phyloP scores from a whole-genome alignment of 2,797 vertebrate genomes.

The Neosalanx taihuensis region DNA sequence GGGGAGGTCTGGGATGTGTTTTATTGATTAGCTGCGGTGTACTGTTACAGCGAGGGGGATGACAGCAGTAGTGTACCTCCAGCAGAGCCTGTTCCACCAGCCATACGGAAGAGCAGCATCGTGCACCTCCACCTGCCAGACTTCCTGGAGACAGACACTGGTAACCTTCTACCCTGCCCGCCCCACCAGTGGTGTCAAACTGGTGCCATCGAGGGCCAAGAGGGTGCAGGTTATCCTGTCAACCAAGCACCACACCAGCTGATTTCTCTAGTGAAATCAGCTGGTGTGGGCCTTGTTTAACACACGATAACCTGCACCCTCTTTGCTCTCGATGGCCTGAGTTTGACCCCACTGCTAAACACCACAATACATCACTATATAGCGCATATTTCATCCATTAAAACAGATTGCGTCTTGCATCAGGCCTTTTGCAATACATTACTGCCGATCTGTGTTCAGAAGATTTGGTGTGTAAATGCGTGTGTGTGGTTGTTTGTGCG shows the following conservation, averaged over 20 bases:
- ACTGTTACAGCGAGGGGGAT: constrained; percentile 82
- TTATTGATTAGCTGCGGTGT: constrained; percentile 17
- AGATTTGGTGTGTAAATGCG: not conserved
- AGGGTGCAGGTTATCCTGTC: no score
- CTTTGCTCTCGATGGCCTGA: no score
- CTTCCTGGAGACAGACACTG: constrained; percentile 84
- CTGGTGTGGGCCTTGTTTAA: no score
- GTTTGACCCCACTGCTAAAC: no score
- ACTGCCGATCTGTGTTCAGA: not conserved
- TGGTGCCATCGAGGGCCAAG: no score
- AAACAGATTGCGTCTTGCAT: no score
- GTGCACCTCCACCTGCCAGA: constrained; percentile 88
- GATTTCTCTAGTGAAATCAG: no score
- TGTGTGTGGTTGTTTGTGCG: not conserved
- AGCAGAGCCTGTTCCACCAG: constrained; percentile 70
- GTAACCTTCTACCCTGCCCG: constrained; percentile 54
- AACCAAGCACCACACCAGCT: no score
- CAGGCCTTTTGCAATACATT: not conserved
- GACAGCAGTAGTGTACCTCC: constrained; percentile 82
- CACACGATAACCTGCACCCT: no score
- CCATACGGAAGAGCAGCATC: constrained; percentile 80
- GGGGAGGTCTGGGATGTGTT: not conserved
- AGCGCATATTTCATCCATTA: no score
- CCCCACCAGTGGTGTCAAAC: no score
- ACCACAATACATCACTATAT: no score